Evolutionary conservation across 1,140 invertebrate species (phyloP).

Genomic region (Aphaenogaster floridana): DNA sequence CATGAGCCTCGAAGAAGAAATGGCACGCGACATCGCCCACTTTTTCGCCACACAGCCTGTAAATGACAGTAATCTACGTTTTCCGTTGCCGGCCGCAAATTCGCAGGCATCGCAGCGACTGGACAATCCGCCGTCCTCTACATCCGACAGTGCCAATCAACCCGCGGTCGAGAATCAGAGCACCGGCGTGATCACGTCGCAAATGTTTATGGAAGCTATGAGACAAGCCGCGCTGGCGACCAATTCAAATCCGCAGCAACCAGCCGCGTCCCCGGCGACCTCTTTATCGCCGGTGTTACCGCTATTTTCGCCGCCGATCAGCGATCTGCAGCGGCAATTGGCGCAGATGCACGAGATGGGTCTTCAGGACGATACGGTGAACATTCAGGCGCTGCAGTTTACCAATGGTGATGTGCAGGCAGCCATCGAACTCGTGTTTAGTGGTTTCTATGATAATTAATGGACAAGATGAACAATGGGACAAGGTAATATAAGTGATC

Average conservation of each 20-base stretch:
- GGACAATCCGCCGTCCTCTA: conserved; percentile 77
- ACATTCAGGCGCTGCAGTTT: conserved; percentile 93
- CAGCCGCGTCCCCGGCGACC: conserved; percentile 58
- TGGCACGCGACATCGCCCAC: conserved; percentile 87
- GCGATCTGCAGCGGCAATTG: conserved; percentile 88
- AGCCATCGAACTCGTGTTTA: conserved; percentile 93
- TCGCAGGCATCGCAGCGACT: conserved; percentile 86
- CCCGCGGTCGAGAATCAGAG: conserved; percentile 62
- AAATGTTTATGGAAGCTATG: conserved; percentile 88
- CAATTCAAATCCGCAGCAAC: conserved; percentile 55
- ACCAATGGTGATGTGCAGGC: conserved; percentile 95
- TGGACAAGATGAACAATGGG: neutral
- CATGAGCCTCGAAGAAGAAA: conserved; percentile 88
- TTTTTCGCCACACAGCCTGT: conserved; percentile 83
- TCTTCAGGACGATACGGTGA: conserved; percentile 94
- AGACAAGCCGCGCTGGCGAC: conserved; percentile 87
- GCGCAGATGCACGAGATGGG: conserved; percentile 96
- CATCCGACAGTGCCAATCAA: conserved; percentile 53
- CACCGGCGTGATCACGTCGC: conserved; percentile 86
- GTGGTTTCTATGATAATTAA: conserved; percentile 85
- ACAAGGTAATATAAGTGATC: conserved; percentile 27
- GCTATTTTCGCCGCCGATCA: conserved; percentile 66
- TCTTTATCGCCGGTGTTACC: conserved; percentile 69
- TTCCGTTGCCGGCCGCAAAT: conserved; percentile 86
- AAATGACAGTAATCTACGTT: conserved; percentile 73